phyloP scores from a whole-genome alignment of 1,140 invertebrate genomes.

The Trichonephila clavata region DNA sequence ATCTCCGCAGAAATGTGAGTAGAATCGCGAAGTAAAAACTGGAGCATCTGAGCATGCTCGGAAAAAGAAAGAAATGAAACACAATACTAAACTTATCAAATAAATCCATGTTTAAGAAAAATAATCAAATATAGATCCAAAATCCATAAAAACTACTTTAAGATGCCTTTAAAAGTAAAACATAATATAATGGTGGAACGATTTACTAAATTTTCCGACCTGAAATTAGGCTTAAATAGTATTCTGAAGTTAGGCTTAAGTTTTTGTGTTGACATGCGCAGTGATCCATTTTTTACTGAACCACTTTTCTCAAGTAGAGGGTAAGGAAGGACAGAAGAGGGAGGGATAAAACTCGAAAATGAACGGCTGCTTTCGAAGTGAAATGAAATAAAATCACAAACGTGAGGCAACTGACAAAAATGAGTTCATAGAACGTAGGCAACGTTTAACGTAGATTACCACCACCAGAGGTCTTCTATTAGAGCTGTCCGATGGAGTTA shows the following conservation, averaged over 20 bases:
- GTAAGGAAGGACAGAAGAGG: neutral
- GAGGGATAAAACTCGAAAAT: constrained; percentile 1
- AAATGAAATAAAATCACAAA: constrained; percentile 39
- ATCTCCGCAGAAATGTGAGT: neutral
- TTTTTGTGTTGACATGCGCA: too few species aligned
- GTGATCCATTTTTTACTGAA: neutral
- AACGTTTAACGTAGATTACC: constrained; percentile 51
- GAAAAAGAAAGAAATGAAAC: neutral
- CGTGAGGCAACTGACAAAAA: constrained; percentile 43
- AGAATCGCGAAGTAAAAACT: neutral
- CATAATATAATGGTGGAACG: too few species aligned
- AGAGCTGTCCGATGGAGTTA: constrained; percentile 35
- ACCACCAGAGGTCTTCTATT: constrained; percentile 15
- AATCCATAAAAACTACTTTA: too few species aligned
- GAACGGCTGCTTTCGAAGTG: neutral
- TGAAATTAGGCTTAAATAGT: too few species aligned
- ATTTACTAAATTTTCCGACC: too few species aligned
- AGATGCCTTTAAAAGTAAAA: too few species aligned
- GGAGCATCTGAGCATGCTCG: neutral
- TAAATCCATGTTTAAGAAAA: neutral
- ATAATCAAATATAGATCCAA: too few species aligned
- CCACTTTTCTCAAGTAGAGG: neutral
- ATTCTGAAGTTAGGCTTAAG: too few species aligned
- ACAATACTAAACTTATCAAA: neutral
- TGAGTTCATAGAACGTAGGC: neutral